phyloP scores from a whole-genome alignment of 2,797 vertebrate genomes.

The Nyctibius grandis region DNA sequence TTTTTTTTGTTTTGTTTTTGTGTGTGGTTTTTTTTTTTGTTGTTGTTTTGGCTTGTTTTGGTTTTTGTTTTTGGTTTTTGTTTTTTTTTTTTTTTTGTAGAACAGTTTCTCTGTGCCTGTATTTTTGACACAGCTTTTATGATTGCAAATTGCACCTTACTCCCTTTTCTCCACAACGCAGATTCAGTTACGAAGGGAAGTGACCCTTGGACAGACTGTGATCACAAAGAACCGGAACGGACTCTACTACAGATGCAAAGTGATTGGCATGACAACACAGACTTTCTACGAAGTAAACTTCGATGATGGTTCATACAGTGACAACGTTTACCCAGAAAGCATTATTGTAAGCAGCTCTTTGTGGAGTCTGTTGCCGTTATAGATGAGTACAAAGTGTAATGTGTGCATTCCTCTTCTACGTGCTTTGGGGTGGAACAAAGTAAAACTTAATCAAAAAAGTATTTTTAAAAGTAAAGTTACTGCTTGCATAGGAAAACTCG shows the following conservation, averaged over 20 bases:
- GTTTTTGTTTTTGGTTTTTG: neutral
- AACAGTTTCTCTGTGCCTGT: neutral
- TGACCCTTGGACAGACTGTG: constrained; percentile 85
- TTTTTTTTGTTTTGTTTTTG: neutral
- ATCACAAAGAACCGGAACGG: constrained; percentile 89
- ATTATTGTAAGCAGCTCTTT: constrained; percentile 79
- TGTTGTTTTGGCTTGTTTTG: neutral
- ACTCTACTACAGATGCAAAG: constrained; percentile 88
- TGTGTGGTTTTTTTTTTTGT: neutral
- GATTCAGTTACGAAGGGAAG: constrained; percentile 69
- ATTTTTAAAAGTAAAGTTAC: neutral
- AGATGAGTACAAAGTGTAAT: neutral
- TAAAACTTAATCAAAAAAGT: neutral
- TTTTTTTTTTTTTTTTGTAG: neutral
- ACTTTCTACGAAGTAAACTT: constrained; percentile 95
- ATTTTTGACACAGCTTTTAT: accelerated
- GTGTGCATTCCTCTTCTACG: neutral
- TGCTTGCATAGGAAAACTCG: neutral
- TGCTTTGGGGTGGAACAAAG: neutral
- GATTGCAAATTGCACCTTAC: no score
- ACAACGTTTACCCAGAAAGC: constrained; percentile 94
- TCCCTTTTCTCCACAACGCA: neutral
- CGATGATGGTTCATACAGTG: constrained; percentile 93
- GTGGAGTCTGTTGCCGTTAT: accelerated
- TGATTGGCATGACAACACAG: constrained; percentile 88